These are phyloP conservation scores for Denticeps clupeoides DNA, from an alignment of 2,797 vertebrate species.

Conservation along the genomic window DNA sequence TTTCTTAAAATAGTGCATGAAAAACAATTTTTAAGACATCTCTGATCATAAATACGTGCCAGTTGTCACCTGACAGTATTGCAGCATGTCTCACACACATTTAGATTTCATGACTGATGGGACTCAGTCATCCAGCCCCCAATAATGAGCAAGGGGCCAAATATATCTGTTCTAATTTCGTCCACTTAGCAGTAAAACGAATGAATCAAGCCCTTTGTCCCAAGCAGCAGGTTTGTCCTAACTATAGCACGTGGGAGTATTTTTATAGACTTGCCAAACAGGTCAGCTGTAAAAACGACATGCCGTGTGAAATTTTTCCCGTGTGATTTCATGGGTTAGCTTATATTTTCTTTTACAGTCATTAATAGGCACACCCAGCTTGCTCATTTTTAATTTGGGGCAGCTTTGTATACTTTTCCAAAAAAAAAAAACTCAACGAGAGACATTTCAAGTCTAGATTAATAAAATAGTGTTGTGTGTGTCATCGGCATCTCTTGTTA, in stretches of 20 bases:
- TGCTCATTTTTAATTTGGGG: conserved; percentile 1
- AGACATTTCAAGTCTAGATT: no score
- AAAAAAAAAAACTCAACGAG: no score
- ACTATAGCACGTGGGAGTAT: not conserved
- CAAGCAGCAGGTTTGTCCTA: not conserved
- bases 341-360: not conserved
- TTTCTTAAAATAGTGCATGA: no score
- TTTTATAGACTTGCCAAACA: not conserved
- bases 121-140: not conserved
- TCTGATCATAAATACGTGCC: no score
- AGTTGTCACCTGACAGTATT: no score
- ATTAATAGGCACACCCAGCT: not conserved
- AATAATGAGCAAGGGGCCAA: not conserved
- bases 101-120: no score
- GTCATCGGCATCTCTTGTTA: no score
- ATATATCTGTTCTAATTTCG: not conserved
- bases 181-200: not conserved
- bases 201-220: conserved; percentile 4
- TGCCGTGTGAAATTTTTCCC: conserved; percentile 5
- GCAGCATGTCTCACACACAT: no score
- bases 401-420: no score
- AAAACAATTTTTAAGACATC: no score
- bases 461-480: no score
- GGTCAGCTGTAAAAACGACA: conserved; percentile 13
- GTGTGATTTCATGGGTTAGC: not conserved